These are phyloP conservation scores for Xenus cinereus DNA, from an alignment of 2,113 vertebrate species.

Conservation along the genomic window DNA sequence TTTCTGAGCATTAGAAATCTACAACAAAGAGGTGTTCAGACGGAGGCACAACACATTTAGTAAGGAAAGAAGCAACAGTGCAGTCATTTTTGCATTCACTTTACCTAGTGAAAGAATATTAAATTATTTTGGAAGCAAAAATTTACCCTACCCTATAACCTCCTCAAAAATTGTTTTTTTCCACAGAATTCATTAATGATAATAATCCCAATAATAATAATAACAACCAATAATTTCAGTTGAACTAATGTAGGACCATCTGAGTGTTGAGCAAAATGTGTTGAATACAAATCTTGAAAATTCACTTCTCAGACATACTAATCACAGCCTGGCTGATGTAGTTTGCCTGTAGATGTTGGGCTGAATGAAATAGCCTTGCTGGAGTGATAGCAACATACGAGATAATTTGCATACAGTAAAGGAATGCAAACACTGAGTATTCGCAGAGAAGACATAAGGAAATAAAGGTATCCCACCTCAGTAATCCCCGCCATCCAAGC, in stretches of 20 bases:
- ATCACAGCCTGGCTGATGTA: not conserved
- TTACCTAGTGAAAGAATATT: not conserved
- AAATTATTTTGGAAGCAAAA: not conserved
- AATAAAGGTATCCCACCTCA: not conserved
- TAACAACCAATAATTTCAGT: not conserved
- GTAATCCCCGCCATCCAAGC: not conserved
- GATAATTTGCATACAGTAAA: not conserved
- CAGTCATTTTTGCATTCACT: not conserved
- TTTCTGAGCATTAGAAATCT: not conserved
- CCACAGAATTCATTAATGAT: not conserved
- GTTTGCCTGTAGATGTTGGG: not conserved
- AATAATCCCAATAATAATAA: not conserved
- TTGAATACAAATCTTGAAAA: not conserved
- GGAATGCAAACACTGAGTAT: not conserved
- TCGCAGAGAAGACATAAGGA: not conserved
- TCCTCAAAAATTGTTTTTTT: not conserved
- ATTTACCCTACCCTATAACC: rapidly evolving
- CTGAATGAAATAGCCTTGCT: not conserved
- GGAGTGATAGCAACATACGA: not conserved
- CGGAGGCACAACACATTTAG: not conserved
- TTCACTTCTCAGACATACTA: not conserved
- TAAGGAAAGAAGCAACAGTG: not conserved
- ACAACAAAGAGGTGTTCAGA: not conserved
- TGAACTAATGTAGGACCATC: not conserved
- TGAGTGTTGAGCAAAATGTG: not conserved